Evolutionary conservation across 2,113 vertebrate genomes (phyloP).

Genomic region (Callocephalon fimbriatum): DNA sequence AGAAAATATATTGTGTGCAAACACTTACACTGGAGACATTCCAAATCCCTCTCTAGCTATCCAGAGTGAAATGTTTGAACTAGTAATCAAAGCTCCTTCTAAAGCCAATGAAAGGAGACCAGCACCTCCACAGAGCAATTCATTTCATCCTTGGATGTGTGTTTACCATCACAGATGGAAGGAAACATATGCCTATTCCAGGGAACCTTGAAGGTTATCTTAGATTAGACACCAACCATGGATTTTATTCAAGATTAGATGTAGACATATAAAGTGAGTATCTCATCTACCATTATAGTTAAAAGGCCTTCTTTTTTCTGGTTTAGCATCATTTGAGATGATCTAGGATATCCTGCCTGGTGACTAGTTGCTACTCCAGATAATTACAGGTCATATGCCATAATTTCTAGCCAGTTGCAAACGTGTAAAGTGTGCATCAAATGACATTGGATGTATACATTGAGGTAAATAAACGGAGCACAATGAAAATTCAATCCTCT

Average conservation of each 20-base stretch:
- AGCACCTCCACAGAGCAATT: not conserved
- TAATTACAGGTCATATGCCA: not conserved
- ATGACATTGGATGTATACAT: not conserved
- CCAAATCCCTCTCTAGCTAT: not conserved
- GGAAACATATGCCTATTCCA: not conserved
- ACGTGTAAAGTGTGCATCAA: not conserved
- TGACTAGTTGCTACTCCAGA: not conserved
- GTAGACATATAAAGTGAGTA: not conserved
- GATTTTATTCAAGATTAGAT: not conserved
- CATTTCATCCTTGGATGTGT: not conserved
- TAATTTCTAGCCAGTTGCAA: not conserved
- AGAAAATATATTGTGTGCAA: not conserved
- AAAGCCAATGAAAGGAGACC: not conserved
- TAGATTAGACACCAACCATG: not conserved
- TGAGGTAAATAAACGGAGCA: not conserved
- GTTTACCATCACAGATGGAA: not conserved
- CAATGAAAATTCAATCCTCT: not conserved
- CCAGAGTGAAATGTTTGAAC: not conserved
- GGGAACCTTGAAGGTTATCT: not conserved
- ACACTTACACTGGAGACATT: not conserved
- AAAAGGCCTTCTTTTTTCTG: not conserved
- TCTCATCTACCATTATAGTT: not conserved
- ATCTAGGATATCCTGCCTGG: not conserved
- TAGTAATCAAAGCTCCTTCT: not conserved
- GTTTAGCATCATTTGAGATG: not conserved